A percentile compares a stretch with the other conserved stretches of the same genome.
These are phyloP conservation scores for Heliconius cydno DNA, from an alignment of 2,888 invertebrate species.

Conservation along the genomic window DNA sequence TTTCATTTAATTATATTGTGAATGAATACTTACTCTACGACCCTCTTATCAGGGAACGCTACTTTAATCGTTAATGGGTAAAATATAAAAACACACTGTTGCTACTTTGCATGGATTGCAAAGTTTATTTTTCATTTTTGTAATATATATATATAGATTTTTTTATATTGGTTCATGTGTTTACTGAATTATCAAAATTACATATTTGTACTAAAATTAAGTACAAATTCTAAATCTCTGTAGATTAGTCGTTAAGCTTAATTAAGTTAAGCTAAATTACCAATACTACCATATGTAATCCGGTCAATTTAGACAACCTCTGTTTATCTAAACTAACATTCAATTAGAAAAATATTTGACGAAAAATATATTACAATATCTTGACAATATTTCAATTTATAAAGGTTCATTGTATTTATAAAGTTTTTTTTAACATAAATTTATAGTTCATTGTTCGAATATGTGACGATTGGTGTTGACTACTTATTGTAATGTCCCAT, in stretches of 20 bases:
- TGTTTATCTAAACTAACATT: neutral
- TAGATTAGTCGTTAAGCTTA: neutral
- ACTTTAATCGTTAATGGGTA: conserved; percentile 12
- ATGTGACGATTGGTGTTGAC: neutral
- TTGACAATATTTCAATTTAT: neutral
- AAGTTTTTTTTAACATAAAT: too few relatives aligned
- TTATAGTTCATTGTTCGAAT: neutral
- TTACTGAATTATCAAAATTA: neutral
- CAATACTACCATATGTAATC: neutral
- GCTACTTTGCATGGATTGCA: neutral
- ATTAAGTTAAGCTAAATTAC: neutral
- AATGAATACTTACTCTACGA: conserved; percentile 68
- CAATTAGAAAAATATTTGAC: neutral
- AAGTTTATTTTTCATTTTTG: neutral
- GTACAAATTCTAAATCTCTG: neutral
- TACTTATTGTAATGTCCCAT: neutral
- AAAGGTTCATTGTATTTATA: too few relatives aligned
- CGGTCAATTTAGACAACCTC: neutral
- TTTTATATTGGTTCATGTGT: neutral
- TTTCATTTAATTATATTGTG: conserved; percentile 67
- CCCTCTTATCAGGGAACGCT: conserved; percentile 59
- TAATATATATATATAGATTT: too few relatives aligned
- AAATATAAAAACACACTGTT: conserved; percentile 27
- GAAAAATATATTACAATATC: neutral
- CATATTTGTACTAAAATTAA: too few relatives aligned